Percentiles rank a stretch among this genome's conserved stretches.
Conservation (phyloP, 2,113 vertebrate genomes). For the Oryzias curvinotus region DNA sequence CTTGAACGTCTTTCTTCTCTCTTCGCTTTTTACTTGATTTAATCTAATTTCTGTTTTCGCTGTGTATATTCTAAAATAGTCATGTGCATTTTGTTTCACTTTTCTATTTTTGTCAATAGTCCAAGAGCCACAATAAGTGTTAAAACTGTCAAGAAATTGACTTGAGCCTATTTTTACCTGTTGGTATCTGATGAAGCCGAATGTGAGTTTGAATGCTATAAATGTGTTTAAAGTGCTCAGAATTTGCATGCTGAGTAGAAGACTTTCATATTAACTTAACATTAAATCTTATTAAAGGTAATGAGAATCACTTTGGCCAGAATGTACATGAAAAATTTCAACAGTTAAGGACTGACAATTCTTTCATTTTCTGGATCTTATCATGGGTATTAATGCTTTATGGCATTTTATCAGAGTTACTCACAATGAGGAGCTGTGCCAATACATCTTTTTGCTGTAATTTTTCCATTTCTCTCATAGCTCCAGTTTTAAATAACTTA, state of each 20-base stretch:
- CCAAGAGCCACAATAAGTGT: background rate
- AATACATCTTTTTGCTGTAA: slow-evolving; percentile 57
- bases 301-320: slow-evolving; percentile 35
- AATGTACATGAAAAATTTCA: slow-evolving; percentile 48
- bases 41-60: background rate
- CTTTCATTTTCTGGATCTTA: slow-evolving; percentile 56
- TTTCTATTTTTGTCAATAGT: background rate
- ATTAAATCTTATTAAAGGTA: slow-evolving; percentile 48
- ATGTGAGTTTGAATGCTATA: slow-evolving; percentile 33
- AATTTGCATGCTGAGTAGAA: slow-evolving; percentile 7
- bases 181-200: slow-evolving; percentile 14
- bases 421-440: slow-evolving; percentile 55
- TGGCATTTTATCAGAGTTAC: slow-evolving; percentile 36
- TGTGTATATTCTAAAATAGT: background rate
- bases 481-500: slow-evolving; percentile 19
- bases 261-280: slow-evolving; percentile 42
- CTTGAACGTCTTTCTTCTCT: slow-evolving; percentile 12
- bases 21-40: slow-evolving; percentile 11
- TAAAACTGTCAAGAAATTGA: slow-evolving; percentile 20
- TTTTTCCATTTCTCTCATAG: slow-evolving; percentile 38
- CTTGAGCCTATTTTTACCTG: slow-evolving; percentile 17
- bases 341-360: slow-evolving; percentile 60
- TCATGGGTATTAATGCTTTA: slow-evolving; percentile 62
- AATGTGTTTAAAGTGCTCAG: slow-evolving; percentile 42
- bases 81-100: background rate